Conservation (phyloP, 2,113 vertebrate species). For the Erythrocercus mccallii region DNA sequence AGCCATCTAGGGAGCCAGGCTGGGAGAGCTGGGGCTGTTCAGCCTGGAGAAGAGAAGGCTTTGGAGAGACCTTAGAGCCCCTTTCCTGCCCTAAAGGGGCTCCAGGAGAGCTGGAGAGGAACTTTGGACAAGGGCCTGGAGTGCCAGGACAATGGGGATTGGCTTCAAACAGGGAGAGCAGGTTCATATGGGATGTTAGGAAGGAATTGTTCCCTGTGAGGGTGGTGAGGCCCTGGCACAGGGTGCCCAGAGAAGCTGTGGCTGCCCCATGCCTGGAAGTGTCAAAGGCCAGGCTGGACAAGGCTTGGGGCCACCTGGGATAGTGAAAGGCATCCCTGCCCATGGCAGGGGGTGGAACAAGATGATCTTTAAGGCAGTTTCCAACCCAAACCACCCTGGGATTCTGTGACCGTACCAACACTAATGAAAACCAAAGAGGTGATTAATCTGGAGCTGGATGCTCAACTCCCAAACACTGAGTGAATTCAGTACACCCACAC, state of each 20-base stretch:
- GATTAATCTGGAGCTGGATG: neutral
- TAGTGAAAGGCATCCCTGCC: neutral
- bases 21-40: neutral
- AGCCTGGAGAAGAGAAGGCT: neutral
- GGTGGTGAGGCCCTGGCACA: neutral
- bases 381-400: neutral
- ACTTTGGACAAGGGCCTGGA: neutral
- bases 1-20: neutral
- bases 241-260: neutral
- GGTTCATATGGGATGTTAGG: neutral
- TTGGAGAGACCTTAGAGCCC: neutral
- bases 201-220: neutral
- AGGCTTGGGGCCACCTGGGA: neutral
- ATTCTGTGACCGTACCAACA: neutral
- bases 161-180: neutral
- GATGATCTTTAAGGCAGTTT: neutral
- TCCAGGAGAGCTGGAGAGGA: neutral
- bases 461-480: neutral
- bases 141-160: neutral
- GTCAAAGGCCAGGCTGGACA: neutral
- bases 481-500: neutral
- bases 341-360: neutral
- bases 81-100: neutral
- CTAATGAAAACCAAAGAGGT: neutral
- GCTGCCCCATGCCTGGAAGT: neutral